These are phyloP conservation scores for Xyliphius kryptos DNA, from an alignment of 2,113 vertebrate species.

Conservation along the genomic window DNA sequence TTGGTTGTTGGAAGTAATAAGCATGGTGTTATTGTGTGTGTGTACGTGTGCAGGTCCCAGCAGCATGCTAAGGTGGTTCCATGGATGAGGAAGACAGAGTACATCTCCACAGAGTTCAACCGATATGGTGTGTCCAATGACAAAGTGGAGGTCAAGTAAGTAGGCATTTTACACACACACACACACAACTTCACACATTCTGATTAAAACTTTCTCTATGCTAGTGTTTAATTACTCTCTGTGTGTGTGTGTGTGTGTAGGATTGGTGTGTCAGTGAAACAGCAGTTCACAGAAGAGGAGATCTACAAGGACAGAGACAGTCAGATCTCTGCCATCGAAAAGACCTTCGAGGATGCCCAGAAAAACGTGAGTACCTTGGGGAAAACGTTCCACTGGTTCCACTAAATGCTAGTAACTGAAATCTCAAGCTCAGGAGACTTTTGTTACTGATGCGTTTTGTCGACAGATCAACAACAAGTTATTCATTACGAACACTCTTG, in stretches of 20 bases:
- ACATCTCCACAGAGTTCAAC: constrained; percentile 94
- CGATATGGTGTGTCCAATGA: constrained; percentile 89
- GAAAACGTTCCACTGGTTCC: not conserved
- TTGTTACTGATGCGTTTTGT: too few species aligned
- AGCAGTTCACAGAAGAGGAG: constrained; percentile 93
- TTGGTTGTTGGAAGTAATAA: too few species aligned
- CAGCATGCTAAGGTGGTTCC: constrained; percentile 93
- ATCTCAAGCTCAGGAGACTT: too few species aligned
- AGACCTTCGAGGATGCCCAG: constrained; percentile 92
- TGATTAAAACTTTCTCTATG: too few species aligned
- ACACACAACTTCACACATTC: too few species aligned
- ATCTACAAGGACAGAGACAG: constrained; percentile 94
- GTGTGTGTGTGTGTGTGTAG: constrained; percentile 56
- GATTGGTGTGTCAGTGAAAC: constrained; percentile 92
- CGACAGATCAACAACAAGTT: too few species aligned
- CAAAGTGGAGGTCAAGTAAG: constrained; percentile 94
- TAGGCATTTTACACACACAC: too few species aligned
- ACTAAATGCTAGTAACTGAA: too few species aligned
- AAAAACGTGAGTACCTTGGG: constrained; percentile 67
- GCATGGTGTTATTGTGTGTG: too few species aligned
- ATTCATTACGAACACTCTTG: too few species aligned
- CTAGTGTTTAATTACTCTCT: too few species aligned
- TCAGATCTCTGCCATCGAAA: constrained; percentile 91
- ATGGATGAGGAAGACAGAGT: constrained; percentile 94
- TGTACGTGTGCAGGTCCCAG: constrained; percentile 72